phyloP scores from a whole-genome alignment of 2,888 invertebrate species.

The Thecocarcelia acutangulata region DNA sequence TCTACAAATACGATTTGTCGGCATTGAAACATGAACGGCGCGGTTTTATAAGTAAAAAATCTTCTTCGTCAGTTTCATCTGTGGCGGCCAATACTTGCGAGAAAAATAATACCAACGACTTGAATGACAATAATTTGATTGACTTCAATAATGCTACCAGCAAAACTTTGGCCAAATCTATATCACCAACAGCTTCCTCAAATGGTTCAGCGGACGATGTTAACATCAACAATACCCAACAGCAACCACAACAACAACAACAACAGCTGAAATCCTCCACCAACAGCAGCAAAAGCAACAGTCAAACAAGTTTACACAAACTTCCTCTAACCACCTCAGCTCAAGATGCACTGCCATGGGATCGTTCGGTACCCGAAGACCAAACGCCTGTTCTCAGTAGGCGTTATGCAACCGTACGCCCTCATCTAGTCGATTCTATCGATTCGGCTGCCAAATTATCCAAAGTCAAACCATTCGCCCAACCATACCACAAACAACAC shows the following conservation, averaged over 20 bases:
- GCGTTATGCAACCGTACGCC: conserved; percentile 80
- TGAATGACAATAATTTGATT: conserved; percentile 81
- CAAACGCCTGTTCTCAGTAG: conserved; percentile 80
- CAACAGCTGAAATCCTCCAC: conserved; percentile 72
- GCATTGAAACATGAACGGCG: conserved; percentile 80
- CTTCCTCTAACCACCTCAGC: conserved; percentile 74
- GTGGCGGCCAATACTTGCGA: conserved; percentile 72
- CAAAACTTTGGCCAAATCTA: conserved; percentile 56
- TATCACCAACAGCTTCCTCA: conserved; percentile 66
- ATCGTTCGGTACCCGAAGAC: conserved; percentile 77
- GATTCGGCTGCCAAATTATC: conserved; percentile 79
- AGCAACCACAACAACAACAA: conserved; percentile 52
- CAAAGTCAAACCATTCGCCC: conserved; percentile 79
- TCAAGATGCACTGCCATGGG: conserved; percentile 81
- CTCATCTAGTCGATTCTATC: conserved; percentile 76
- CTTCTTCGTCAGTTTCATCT: conserved; percentile 14
- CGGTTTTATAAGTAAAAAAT: conserved; percentile 80
- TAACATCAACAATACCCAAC: conserved; percentile 30
- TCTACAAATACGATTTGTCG: conserved; percentile 80
- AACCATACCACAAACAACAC: conserved; percentile 76
- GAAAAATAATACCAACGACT: conserved; percentile 74
- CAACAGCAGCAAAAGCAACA: conserved; percentile 72
- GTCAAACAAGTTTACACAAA: conserved; percentile 70
- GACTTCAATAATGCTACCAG: conserved; percentile 76
- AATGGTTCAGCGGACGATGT: conserved; percentile 64